These are phyloP conservation scores for Molothrus aeneus DNA, from an alignment of 2,797 vertebrate genomes.

Conservation along the genomic window DNA sequence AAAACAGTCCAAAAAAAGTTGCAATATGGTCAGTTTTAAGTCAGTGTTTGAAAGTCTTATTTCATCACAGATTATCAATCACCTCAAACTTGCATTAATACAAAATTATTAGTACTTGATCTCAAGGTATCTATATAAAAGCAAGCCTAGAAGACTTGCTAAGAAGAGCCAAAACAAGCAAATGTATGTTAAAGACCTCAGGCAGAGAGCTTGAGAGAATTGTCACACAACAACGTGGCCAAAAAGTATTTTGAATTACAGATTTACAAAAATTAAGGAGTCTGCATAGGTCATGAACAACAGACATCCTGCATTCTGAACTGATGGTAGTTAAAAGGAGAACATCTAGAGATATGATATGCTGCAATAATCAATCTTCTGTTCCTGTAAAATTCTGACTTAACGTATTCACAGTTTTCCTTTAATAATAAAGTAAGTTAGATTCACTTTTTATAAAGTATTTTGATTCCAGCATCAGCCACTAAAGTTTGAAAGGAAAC, in stretches of 20 bases:
- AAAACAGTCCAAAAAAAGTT: not conserved
- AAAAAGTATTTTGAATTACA: not conserved
- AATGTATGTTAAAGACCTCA: not conserved
- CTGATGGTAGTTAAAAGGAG: not conserved
- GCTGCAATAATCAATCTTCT: not conserved
- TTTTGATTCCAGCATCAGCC: not conserved
- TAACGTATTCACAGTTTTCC: not conserved
- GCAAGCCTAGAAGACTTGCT: not conserved
- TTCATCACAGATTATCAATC: not conserved
- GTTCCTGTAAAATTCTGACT: not conserved
- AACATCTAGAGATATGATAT: not conserved
- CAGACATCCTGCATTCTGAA: not conserved
- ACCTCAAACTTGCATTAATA: not conserved
- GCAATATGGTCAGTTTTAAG: not conserved
- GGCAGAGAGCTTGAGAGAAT: not conserved
- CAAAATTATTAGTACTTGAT: not conserved
- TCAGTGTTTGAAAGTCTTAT: not conserved
- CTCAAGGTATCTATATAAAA: not conserved
- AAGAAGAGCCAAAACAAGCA: not conserved
- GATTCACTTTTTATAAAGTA: not conserved
- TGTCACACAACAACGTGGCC: accelerated
- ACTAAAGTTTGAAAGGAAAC: not conserved
- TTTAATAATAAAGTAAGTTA: not conserved
- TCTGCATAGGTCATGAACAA: not conserved
- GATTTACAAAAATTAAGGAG: not conserved